phyloP scores from a whole-genome alignment of 2,888 invertebrate genomes.

The Parnassius orleans region DNA sequence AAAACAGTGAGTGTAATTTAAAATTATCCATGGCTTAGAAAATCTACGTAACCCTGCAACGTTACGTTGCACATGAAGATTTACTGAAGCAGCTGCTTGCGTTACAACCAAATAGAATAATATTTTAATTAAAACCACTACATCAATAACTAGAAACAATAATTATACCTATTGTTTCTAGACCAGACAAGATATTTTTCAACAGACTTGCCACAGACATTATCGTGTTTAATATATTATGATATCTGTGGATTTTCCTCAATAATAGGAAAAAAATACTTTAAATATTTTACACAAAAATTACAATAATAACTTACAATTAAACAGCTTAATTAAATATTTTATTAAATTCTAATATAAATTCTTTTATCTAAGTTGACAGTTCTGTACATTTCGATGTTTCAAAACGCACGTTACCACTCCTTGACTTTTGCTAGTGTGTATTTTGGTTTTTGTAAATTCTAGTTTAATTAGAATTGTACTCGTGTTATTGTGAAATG shows the following conservation, averaged over 20 bases:
- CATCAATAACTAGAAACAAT: too few relatives aligned
- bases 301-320: not conserved
- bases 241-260: too few relatives aligned
- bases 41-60: conserved; percentile 3
- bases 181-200: too few relatives aligned
- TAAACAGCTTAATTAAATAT: not conserved
- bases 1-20: conserved; percentile 21
- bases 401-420: conserved; percentile 43
- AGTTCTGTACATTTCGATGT: conserved; percentile 22
- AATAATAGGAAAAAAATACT: too few relatives aligned
- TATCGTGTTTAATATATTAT: too few relatives aligned
- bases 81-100: too few relatives aligned
- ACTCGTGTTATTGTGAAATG: conserved; percentile 2
- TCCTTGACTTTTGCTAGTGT: conserved; percentile 32
- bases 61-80: too few relatives aligned
- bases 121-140: too few relatives aligned
- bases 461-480: conserved; percentile 29
- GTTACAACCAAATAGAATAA: too few relatives aligned
- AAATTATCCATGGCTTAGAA: conserved; percentile 2
- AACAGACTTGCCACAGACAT: too few relatives aligned
- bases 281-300: too few relatives aligned
- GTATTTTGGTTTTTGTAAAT: conserved; percentile 37
- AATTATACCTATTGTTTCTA: too few relatives aligned
- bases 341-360: not conserved
- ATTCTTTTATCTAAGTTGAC: conserved; percentile 7